These are phyloP conservation scores for Euwallacea similis DNA, from an alignment of 1,140 invertebrate species.

Conservation along the genomic window DNA sequence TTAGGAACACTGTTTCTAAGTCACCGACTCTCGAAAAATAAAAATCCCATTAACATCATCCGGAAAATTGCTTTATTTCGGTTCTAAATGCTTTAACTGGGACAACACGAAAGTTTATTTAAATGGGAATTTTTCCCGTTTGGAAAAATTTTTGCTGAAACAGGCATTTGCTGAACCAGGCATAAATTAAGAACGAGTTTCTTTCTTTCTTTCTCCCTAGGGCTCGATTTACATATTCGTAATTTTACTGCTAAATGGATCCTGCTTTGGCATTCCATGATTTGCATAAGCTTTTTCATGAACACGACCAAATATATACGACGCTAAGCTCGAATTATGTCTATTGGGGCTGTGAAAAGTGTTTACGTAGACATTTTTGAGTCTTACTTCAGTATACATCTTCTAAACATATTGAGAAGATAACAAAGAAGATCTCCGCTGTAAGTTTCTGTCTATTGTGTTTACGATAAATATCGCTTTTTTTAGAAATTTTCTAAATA, in stretches of 20 bases:
- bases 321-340: constrained; percentile 10
- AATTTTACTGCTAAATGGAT: constrained; percentile 31
- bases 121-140: constrained; percentile 27
- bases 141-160: constrained; percentile 28
- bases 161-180: constrained; percentile 24
- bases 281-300: constrained; percentile 26
- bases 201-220: constrained; percentile 19
- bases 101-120: constrained; percentile 28
- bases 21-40: constrained; percentile 2
- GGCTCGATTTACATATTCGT: constrained; percentile 28
- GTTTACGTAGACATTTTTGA: constrained; percentile 4
- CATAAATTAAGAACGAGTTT: constrained; percentile 33
- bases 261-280: constrained; percentile 21
- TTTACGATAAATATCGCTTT: too few species aligned
- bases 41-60: constrained; percentile 17
- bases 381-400: not conserved
- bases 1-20: too few species aligned
- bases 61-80: constrained; percentile 8
- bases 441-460: too few species aligned
- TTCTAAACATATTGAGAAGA: too few species aligned
- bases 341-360: not conserved
- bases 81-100: not conserved
- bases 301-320: constrained; percentile 14
- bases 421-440: too few species aligned
- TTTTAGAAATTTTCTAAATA: too few species aligned